Evolutionary conservation across 2,113 vertebrate species (phyloP).

Genomic region (Chlorodrepanis virens): DNA sequence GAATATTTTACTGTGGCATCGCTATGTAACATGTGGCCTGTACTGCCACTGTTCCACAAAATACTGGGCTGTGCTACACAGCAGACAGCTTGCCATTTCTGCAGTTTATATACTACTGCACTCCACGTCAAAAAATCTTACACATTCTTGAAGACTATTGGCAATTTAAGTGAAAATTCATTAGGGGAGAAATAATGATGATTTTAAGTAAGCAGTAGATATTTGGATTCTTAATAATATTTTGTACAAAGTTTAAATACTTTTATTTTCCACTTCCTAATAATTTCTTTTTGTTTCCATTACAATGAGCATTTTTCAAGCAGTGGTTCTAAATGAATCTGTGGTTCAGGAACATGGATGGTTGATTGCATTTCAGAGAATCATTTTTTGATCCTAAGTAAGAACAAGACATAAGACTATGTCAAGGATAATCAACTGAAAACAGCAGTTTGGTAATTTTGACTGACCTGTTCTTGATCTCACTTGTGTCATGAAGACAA

Average conservation of each 20-base stretch:
- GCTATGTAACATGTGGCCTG: neutral
- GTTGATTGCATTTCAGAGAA: neutral
- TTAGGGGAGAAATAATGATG: neutral
- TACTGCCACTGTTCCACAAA: neutral
- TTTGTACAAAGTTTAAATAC: neutral
- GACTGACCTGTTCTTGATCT: neutral
- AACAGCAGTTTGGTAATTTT: neutral
- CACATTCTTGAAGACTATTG: neutral
- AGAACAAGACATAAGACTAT: neutral
- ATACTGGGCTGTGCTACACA: neutral
- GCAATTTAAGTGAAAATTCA: neutral
- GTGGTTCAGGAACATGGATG: neutral
- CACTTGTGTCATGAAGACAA: neutral
- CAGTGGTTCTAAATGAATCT: neutral
- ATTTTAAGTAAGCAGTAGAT: neutral
- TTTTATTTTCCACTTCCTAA: neutral
- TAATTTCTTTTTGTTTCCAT: neutral
- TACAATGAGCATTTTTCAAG: neutral
- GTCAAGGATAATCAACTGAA: neutral
- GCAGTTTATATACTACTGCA: neutral
- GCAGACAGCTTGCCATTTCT: neutral
- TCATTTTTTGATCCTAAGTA: neutral
- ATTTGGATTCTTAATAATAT: neutral
- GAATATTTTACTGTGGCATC: neutral
- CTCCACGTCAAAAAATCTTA: neutral